Conservation (phyloP, 2,888 invertebrate genomes). For the Drosophila formosana region DNA sequence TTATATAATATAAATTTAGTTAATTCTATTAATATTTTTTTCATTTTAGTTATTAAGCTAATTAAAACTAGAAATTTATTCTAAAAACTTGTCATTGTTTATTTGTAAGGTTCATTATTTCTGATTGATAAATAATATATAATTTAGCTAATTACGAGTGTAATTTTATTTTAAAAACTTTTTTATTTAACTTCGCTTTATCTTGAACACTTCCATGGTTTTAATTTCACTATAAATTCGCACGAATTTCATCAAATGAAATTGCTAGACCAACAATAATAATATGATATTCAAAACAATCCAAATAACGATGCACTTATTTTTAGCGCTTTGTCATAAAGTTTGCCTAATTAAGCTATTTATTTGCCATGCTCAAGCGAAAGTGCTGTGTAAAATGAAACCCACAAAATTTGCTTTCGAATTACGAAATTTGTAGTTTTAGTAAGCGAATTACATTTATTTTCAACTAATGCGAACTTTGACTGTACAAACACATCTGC, state of each 20-base stretch:
- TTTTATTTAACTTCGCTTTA: no score
- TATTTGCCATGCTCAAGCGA: neutral
- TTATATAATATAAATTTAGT: no score
- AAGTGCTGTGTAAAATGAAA: conserved; percentile 1
- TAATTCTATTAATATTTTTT: no score
- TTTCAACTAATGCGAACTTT: conserved; percentile 69
- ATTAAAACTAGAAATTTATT: no score
- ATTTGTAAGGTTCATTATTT: no score
- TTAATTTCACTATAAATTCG: neutral
- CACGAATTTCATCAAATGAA: neutral
- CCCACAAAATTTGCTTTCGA: neutral
- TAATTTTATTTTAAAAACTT: no score
- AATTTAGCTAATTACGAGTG: no score
- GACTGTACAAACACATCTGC: conserved; percentile 49
- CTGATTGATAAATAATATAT: no score
- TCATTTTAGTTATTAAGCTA: no score
- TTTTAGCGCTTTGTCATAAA: neutral
- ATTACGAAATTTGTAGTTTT: conserved; percentile 21
- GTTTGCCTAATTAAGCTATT: conserved; percentile 4
- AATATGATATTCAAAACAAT: neutral
- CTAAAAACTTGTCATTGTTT: no score
- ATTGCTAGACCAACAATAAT: neutral
- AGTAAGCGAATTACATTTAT: conserved; percentile 27
- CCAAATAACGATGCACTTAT: neutral
- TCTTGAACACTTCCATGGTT: no score